Base-by-base conservation (phyloP, 2,888 invertebrate species). In the Eilema griseolum region DNA sequence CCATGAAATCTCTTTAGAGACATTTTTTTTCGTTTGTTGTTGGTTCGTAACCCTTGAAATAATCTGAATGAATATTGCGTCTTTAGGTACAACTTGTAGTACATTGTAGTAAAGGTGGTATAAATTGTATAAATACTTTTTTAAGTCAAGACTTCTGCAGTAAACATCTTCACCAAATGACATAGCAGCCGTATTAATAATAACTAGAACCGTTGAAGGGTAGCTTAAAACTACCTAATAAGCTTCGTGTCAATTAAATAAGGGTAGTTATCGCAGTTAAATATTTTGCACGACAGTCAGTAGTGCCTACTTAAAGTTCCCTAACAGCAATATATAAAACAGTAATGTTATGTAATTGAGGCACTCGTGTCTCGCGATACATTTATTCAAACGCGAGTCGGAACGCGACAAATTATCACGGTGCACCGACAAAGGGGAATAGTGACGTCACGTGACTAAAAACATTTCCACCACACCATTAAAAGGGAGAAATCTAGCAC, bases 391-490 rank as follows among this genome's bases (percentile, higher is more conserved):
- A 83, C 72, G 79, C 73, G 76, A 59, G 61, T 67, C 73, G 74
- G 78, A 78, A 79, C 85, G 77, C 78, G 79, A 83, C 80, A 82
- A 83, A 82, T 82, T 71, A 81, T 82, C 76, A 63, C 72, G 74
- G 71, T 71, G 70, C 74, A 74, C 81, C 79, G 83, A 76, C 85
- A 81, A 81, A 80, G 83, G 74, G 68, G 56, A 41, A 78, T 74
- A 74, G 77, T 87, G 86, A 85, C 86, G 79, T 76, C 76, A 82
- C 76, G 67, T 70, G 71, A 72, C 78, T 85, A 82, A 85, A 87
- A 88, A 90, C 91, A 88, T 89, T 89, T 88, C 89, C 86, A 88
- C 83, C 86, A 85, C 83, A 78, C 84, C 86, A 86, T 89, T 88
- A 86, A 83, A 83, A 81, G 79, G 82, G 79, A 79, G 78, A 84